Percentiles rank a stretch among this genome's conserved stretches.
These are phyloP conservation scores for Xanthia icteritia DNA, from an alignment of 2,888 invertebrate genomes.

Conservation along the genomic window DNA sequence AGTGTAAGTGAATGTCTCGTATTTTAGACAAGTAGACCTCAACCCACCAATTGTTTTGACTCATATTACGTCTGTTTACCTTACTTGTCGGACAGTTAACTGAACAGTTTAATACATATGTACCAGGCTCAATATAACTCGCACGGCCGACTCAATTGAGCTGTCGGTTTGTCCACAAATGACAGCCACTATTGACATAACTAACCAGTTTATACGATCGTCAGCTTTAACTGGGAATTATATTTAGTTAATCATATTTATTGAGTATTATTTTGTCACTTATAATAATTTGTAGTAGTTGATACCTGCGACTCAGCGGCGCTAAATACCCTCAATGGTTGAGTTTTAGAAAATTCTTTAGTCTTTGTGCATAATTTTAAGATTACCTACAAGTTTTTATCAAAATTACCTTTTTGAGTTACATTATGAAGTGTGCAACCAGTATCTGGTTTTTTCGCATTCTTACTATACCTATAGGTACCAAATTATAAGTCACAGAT, in stretches of 20 bases:
- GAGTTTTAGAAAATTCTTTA: background rate
- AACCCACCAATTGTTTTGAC: slow-evolving; percentile 33
- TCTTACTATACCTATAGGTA: too few relatives aligned
- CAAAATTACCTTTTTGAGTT: too few relatives aligned
- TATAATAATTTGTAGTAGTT: slow-evolving; percentile 25
- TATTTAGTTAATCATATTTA: slow-evolving; percentile 39
- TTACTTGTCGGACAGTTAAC: slow-evolving; percentile 27
- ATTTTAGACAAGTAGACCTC: slow-evolving; percentile 2
- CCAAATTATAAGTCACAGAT: too few relatives aligned
- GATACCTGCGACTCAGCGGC: background rate
- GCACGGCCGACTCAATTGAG: slow-evolving; percentile 48
- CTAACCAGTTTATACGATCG: slow-evolving; percentile 50
- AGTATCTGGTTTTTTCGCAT: too few relatives aligned
- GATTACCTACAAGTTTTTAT: too few relatives aligned
- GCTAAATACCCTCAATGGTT: background rate
- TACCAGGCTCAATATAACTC: slow-evolving; percentile 41
- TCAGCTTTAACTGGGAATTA: slow-evolving; percentile 34
- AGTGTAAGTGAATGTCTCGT: background rate
- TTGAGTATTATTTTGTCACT: slow-evolving; percentile 34
- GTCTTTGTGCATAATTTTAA: too few relatives aligned
- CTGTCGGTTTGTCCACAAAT: slow-evolving; percentile 50
- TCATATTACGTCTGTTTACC: slow-evolving; percentile 33
- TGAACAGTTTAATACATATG: slow-evolving; percentile 49
- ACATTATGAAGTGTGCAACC: too few relatives aligned
- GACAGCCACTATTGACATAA: slow-evolving; percentile 47